Conservation (phyloP, 2,888 invertebrate genomes). For the Calliopum simillimum region DNA sequence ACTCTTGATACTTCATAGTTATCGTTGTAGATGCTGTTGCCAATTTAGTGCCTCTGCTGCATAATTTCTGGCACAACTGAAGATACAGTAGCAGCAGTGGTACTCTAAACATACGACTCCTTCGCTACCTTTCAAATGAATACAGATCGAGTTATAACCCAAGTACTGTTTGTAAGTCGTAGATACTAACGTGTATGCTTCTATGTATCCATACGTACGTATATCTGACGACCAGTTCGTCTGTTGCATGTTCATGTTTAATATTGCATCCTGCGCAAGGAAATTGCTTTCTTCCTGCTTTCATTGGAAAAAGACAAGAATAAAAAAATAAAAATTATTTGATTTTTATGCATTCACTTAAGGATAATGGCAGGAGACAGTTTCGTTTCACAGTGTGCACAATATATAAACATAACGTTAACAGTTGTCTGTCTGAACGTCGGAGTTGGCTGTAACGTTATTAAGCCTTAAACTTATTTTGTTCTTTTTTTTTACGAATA, state of each 20-base stretch:
- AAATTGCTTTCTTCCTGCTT: constrained; percentile 36
- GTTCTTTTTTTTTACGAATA: too few species aligned
- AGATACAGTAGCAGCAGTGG: not conserved
- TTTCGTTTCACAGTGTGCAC: not conserved
- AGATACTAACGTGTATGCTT: not conserved
- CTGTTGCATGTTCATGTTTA: constrained; percentile 23
- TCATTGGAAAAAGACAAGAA: constrained; percentile 12
- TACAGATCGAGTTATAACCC: constrained; percentile 11
- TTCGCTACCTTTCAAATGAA: not conserved
- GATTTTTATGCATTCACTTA: constrained; percentile 36
- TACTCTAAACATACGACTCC: too few species aligned
- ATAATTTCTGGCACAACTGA: constrained; percentile 7
- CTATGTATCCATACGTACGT: not conserved
- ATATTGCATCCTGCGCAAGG: constrained; percentile 32
- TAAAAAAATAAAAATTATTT: constrained; percentile 29
- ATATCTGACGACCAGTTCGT: constrained; percentile 10
- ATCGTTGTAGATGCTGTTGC: not conserved
- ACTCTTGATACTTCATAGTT: not conserved
- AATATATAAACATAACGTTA: not conserved
- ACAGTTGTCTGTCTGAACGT: not conserved
- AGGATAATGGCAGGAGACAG: constrained; percentile 25
- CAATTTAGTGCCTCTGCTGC: constrained; percentile 13
- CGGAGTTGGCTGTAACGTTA: too few species aligned
- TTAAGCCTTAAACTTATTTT: too few species aligned
- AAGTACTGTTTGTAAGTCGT: not conserved